These are phyloP conservation scores for Botia kubotai DNA, from an alignment of 2,797 vertebrate genomes.

Conservation along the genomic window DNA sequence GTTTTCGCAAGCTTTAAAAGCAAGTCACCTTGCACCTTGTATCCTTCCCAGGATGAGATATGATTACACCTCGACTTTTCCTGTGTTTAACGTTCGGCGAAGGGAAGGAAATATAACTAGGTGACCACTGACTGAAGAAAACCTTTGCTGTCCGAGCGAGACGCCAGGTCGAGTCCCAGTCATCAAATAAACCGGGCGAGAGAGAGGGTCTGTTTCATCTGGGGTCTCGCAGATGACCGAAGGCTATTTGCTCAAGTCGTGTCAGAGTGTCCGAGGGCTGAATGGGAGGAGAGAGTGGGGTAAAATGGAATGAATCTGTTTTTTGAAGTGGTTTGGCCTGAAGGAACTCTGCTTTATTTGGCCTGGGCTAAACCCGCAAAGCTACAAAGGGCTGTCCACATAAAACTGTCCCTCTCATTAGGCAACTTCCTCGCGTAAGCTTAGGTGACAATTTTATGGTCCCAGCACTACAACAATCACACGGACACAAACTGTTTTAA, in stretches of 20 bases:
- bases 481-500: constrained; percentile 70
- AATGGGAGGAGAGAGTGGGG: constrained; percentile 66
- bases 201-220: constrained; percentile 54
- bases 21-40: constrained; percentile 81
- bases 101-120: constrained; percentile 87
- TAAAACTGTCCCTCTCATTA: constrained; percentile 88
- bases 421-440: constrained; percentile 83
- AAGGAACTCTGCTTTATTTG: constrained; percentile 76
- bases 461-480: constrained; percentile 75
- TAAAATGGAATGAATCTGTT: constrained; percentile 80
- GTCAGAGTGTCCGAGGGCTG: constrained; percentile 29
- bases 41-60: constrained; percentile 76
- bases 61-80: constrained; percentile 85
- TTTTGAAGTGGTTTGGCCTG: constrained; percentile 78
- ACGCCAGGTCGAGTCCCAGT: constrained; percentile 74
- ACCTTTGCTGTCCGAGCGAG: constrained; percentile 64
- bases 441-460: constrained; percentile 90
- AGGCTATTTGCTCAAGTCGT: constrained; percentile 68
- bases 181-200: constrained; percentile 79
- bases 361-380: constrained; percentile 71
- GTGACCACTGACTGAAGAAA: constrained; percentile 81
- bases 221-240: constrained; percentile 70
- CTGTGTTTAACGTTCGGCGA: constrained; percentile 88
- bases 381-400: constrained; percentile 83
- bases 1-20: constrained; percentile 64